A percentile compares a stretch with the other conserved stretches of the same genome.
Evolutionary conservation across 1,140 invertebrate genomes (phyloP).

Genomic region (Eriocheir sinensis): DNA sequence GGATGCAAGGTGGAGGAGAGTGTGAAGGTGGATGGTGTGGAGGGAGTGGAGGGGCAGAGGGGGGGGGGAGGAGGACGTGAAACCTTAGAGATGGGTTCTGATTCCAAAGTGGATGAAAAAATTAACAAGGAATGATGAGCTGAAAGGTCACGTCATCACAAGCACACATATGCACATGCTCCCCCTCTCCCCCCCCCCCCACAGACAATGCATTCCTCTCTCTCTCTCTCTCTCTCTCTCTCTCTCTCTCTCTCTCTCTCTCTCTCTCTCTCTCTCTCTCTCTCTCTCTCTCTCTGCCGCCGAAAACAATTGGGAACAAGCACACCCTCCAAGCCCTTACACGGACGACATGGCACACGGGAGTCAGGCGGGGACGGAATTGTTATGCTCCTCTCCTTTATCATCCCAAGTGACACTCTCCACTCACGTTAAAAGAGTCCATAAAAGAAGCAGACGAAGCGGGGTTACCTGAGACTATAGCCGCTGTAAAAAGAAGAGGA

Average conservation of each 20-base stretch:
- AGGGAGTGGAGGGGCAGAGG: neutral
- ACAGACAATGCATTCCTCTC: too few relatives aligned
- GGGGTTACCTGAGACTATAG: neutral
- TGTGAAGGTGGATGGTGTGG: neutral
- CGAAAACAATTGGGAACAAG: neutral
- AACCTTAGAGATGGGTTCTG: neutral
- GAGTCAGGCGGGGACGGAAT: constrained; percentile 8
- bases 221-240: too few relatives aligned
- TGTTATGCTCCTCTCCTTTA: constrained; percentile 12
- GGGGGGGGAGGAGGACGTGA: neutral
- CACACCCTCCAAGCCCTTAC: neutral
- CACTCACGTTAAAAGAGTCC: constrained; percentile 5
- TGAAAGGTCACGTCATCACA: too few relatives aligned
- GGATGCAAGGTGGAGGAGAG: neutral
- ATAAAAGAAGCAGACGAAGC: neutral
- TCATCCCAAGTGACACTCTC: neutral
- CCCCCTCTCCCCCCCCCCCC: too few relatives aligned
- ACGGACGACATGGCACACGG: neutral
- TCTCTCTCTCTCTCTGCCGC: neutral
- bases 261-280: constrained; percentile 4
- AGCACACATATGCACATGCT: too few relatives aligned
- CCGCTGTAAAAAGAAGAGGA: neutral
- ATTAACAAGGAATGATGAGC: neutral
- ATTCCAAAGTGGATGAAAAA: neutral
- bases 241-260: neutral